Base-by-base conservation (phyloP, 2,113 vertebrate genomes). In the Scomber scombrus region DNA sequence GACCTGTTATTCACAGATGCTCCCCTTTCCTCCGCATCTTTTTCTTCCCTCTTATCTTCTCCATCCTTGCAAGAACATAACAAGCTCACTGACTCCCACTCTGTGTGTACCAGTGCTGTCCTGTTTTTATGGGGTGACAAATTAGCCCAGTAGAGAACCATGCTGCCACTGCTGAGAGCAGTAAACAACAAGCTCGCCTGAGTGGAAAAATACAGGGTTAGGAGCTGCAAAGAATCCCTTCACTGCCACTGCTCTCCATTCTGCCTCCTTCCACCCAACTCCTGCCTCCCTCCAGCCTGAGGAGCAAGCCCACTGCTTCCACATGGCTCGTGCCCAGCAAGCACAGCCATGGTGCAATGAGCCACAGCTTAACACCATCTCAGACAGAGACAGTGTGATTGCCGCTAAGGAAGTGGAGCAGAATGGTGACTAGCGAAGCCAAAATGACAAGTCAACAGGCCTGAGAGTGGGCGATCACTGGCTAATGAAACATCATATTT, bases 401-500 rank as follows among this genome's bases (percentile, higher is more conserved):
- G 84, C 85, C 50, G 85, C 89, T 63, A 51, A 81, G 89, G 85
- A 91, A 87, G 85, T 84, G 85, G 84, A 92, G 91, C 91, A 87
- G 89, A 92, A 92, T 86, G 87, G 82, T 81, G 89, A 83, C 84
- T 61, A 73, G 82, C 34, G 74, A 57, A 85, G 89, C 89, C 86
- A 89, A 75, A 87, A 89, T 67, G 86, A 90, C 88, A 87, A 90
- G 91, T 88, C 91, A 89, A 91, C 89, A 90, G 85, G 80, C 88
- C 63, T 14, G 79, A 71, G 84, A 85, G 92, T 86, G 82, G 89
- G 87, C 51, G 82, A 86, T 69, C 40, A 12, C 71, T 61, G 82
- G 71, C 67, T 86, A 81, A 89, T 85, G 72, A 89, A 88, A 88
- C 72, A 62, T 56, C 58, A 87, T 70, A 80, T 70, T 75, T 88